Evolutionary conservation across 1,140 invertebrate species (phyloP), one percentile per base, ranked within the genome.

Genomic region (Drosophila nigrodunni): DNA sequence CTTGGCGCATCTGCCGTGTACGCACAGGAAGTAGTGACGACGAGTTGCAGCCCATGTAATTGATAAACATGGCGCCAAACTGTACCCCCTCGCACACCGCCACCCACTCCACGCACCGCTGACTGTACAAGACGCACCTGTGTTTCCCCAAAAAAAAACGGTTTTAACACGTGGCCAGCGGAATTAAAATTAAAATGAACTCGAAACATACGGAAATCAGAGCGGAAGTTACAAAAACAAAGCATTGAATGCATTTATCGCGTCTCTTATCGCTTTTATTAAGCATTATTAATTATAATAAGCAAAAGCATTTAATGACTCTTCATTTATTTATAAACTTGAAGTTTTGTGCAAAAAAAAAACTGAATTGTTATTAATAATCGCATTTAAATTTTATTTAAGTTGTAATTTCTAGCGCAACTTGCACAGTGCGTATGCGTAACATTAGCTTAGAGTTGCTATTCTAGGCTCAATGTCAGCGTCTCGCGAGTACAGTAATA

Each of bases 1-100:
- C 64, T 78, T 79, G 78, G 64, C 78, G 78, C 77, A 78, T 79
- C 64, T 71, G 76, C 60, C 39, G 60, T 55, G 46, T 72, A 72
- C 49, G 49, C 76, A 74, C 76, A 79, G 77, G 77, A 79, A 81
- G 73, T 73, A 49, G 58, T 43, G 52, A 37, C 13, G 34, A 71
- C 13, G 13, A 37, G 52, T 35, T 15, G 8, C 15, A 7, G 13
- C 41, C 7, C 15, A 21, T 15, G 11, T 21, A 15, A 34, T 34
- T 59, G 57, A 47, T 60, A 47, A 60, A 30, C 39, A 47, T 54
- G 46, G 59, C 46, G 59, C 59, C 59, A 37, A 13, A 35, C 37
- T 9, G 18, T 9, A 13, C 8, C n/a, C 2, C 11, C 25, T 25
- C 6, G 44, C n/a, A 7, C 25, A 5, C 34, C 39, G 7, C 0